Evolutionary conservation across 2,888 invertebrate species (phyloP).

Genomic region (Spilosoma lubricipeda): DNA sequence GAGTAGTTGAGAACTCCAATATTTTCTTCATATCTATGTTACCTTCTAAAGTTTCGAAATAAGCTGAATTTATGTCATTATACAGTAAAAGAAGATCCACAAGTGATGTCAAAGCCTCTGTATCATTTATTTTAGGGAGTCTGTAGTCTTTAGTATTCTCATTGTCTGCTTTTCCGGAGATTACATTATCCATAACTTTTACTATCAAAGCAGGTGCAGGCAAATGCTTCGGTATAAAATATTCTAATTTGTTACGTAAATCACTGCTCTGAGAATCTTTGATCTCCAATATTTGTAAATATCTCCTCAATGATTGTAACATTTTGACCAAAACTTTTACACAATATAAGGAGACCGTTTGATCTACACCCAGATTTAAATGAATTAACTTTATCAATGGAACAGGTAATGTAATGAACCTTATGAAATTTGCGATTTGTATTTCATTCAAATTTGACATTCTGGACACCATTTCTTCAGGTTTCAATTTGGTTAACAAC

Average conservation of each 20-base stretch:
- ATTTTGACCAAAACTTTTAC: conserved; percentile 85
- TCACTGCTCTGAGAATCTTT: conserved; percentile 67
- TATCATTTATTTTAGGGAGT: conserved; percentile 66
- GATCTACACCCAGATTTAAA: conserved; percentile 69
- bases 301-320: conserved; percentile 81
- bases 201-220: conserved; percentile 72
- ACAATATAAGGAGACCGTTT: conserved; percentile 78
- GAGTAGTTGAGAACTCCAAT: conserved; percentile 68
- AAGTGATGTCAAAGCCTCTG: conserved; percentile 70
- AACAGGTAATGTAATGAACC: conserved; percentile 81
- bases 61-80: conserved; percentile 76
- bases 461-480: conserved; percentile 80
- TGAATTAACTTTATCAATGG: conserved; percentile 80
- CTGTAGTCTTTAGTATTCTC: conserved; percentile 67
- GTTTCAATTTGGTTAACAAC: conserved; percentile 78
- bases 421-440: conserved; percentile 84
- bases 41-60: conserved; percentile 80
- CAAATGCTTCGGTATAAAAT: conserved; percentile 80
- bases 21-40: conserved; percentile 77
- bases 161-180: conserved; percentile 49
- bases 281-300: conserved; percentile 82
- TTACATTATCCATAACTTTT: conserved; percentile 68
- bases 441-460: conserved; percentile 75
- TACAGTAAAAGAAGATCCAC: conserved; percentile 77
- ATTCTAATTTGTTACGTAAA: conserved; percentile 73